Conservation (phyloP, 2,888 invertebrate genomes). For the Campoplex capitator region DNA sequence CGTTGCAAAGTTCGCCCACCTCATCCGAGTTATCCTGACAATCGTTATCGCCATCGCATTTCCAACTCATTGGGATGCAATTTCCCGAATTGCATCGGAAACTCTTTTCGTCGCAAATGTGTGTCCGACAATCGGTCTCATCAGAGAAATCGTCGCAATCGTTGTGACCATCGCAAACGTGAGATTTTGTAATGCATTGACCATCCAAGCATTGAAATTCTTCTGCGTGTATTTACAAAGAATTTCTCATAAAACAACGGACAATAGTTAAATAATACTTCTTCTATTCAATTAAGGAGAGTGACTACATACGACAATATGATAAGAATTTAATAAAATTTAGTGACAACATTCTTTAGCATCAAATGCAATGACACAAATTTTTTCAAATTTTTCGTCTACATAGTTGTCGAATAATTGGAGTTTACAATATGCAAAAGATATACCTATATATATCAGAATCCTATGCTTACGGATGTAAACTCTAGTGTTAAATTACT, state of each 20-base stretch:
- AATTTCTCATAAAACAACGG: background rate
- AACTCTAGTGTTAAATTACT: no score
- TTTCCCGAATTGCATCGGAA: slow-evolving; percentile 81
- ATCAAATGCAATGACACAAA: no score
- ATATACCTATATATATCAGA: no score
- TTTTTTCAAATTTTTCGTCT: no score
- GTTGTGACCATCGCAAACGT: slow-evolving; percentile 90
- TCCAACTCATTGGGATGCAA: slow-evolving; percentile 84
- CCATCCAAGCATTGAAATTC: slow-evolving; percentile 88
- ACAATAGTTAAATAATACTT: no score
- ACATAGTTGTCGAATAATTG: no score
- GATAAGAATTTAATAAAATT: no score
- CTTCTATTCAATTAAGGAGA: no score
- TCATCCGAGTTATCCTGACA: slow-evolving; percentile 83
- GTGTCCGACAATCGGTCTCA: slow-evolving; percentile 86
- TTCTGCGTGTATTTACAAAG: slow-evolving; percentile 71
- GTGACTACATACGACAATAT: no score
- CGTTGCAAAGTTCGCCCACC: slow-evolving; percentile 76
- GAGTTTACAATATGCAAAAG: no score
- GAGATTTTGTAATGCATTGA: slow-evolving; percentile 88
- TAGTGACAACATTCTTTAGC: no score
- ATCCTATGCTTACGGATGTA: no score
- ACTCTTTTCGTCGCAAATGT: slow-evolving; percentile 72
- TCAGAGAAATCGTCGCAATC: slow-evolving; percentile 92
- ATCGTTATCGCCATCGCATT: slow-evolving; percentile 83